Evolutionary conservation across 2,888 invertebrate genomes (phyloP).

Genomic region (Nomada ruficornis): DNA sequence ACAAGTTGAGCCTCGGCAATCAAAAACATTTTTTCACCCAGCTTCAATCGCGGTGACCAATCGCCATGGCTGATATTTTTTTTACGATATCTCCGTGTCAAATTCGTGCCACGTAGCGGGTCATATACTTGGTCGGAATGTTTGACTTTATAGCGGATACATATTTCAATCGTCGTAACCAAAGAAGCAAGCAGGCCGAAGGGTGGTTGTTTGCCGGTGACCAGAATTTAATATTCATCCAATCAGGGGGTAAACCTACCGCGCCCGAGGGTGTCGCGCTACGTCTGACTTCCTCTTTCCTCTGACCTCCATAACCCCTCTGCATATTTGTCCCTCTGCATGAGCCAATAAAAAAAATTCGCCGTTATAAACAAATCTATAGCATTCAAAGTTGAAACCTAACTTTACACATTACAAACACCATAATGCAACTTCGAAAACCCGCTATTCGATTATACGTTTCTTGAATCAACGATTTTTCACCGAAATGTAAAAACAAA

Average conservation of each 20-base stretch:
- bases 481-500: slow-evolving; percentile 46
- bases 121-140: slow-evolving; percentile 76
- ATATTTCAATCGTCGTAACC: slow-evolving; percentile 81
- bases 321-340: slow-evolving; percentile 72
- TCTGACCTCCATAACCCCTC: slow-evolving; percentile 54
- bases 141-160: slow-evolving; percentile 82
- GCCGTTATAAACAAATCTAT: slow-evolving; percentile 22
- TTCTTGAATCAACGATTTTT: slow-evolving; percentile 22
- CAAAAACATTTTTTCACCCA: not conserved
- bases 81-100: slow-evolving; percentile 22
- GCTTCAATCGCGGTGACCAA: not conserved
- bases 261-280: slow-evolving; percentile 70
- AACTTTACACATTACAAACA: too few relatives aligned
- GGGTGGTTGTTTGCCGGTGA: slow-evolving; percentile 81
- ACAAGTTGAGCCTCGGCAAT: too few relatives aligned
- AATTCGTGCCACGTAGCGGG: slow-evolving; percentile 75
- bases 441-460: too few relatives aligned
- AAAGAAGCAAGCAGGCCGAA: slow-evolving; percentile 62
- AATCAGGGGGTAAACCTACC: slow-evolving; percentile 77
- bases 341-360: slow-evolving; percentile 72
- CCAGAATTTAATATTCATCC: slow-evolving; percentile 84
- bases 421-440: too few relatives aligned
- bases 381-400: not conserved
- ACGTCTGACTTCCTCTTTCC: slow-evolving; percentile 25
- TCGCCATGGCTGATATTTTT: not conserved